Base-by-base conservation (phyloP, 2,888 invertebrate genomes). In the Adineta ricciae region DNA sequence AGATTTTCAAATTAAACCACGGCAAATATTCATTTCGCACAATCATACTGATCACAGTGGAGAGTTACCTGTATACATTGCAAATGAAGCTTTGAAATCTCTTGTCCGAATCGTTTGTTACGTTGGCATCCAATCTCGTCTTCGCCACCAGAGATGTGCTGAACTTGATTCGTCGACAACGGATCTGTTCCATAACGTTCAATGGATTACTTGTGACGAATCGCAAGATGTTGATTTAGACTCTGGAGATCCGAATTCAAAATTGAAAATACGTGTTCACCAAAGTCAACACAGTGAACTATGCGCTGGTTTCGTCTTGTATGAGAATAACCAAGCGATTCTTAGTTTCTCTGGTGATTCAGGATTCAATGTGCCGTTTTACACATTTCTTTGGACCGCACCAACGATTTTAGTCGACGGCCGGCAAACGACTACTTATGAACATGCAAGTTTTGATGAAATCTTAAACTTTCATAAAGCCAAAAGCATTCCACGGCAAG, bases 201-300 rank as follows among this genome's bases (percentile, higher is more conserved):
- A 41, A 41, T 78, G 78, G 78, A 78, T 78, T 21, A 38, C 36
- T 16, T 78, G 78, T 32, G 41, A 78, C 14, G 78, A 78, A n/a
- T 41, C 38, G 24, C 24, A 78, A 78, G 41, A n/a, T 38, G 41
- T 78, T 78, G 32, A 32, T 32, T 32, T 64, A 19, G 64, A 64
- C 19, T 41, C 78, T 24, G 38, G 38, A 24, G 78, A 78, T 78
- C n/a, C 38, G 14, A 41, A 24, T 78, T 38, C 41, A n/a, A 41
- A 2, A 21, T 78, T 78, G 16, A 41, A 41, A 41, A n/a, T 78
- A 41, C 9, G 14, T 14, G 78, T 78, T 41, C 41, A 9, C 3
- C 78, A 24, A 38, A 78, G 78, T 78, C 78, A 78, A 41, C 78
- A 78, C 8, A 78, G 41, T 78, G 78, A 78, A 78, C n/a, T 78